A percentile compares a stretch with the other conserved stretches of the same genome.
phyloP scores from a whole-genome alignment of 2,888 invertebrate species.

The Clanis bilineata region DNA sequence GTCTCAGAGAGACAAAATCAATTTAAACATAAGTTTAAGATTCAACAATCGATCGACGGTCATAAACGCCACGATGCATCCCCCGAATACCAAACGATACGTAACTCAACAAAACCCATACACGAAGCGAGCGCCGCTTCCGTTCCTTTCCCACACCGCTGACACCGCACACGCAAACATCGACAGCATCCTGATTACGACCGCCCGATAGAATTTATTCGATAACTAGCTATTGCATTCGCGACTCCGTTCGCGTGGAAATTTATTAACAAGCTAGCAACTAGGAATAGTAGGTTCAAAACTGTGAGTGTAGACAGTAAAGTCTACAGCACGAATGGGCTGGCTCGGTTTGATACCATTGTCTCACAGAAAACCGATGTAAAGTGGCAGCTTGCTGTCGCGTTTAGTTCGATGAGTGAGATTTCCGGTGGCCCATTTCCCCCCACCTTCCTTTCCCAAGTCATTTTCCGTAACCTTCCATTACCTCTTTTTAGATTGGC shows the following conservation, averaged over 20 bases:
- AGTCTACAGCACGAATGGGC: no score
- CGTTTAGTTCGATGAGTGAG: no score
- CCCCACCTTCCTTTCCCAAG: no score
- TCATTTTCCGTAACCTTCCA: no score
- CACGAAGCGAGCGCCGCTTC: conserved; percentile 37
- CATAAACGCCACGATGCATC: conserved; percentile 5
- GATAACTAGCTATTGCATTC: background rate
- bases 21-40: background rate
- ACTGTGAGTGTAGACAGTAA: no score
- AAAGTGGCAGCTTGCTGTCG: no score
- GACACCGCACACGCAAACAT: conserved; percentile 46
- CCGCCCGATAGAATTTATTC: background rate
- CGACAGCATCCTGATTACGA: conserved; percentile 32
- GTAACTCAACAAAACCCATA: conserved; percentile 44
- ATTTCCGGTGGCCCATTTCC: no score
- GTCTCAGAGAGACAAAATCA: background rate
- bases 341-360: no score
- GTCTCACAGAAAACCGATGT: no score
- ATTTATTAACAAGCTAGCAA: no score
- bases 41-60: background rate
- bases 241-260: background rate
- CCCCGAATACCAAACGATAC: background rate
- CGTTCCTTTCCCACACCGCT: conserved; percentile 58
- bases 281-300: no score
- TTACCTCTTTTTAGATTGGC: no score